Evolutionary conservation across 2,888 invertebrate genomes (phyloP), one percentile per base, ranked within the genome.

Genomic region (Noctuana brunneofusca): DNA sequence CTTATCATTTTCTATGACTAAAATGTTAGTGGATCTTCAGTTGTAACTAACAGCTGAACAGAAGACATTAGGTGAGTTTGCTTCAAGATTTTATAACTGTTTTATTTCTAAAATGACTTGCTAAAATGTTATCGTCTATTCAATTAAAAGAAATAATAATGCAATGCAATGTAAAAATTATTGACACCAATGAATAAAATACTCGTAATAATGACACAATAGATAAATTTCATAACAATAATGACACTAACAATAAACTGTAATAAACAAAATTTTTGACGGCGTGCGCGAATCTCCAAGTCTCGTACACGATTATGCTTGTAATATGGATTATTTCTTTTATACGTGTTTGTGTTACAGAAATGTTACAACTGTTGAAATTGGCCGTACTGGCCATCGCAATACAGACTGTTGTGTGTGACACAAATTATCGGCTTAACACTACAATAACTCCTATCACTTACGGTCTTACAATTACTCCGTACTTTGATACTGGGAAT

Each of bases 381-480:
- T 30, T 86, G 64, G 72, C 76, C 65, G 60, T 77, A 11, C 32
- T 75, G 53, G 74, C 72, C 66, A 64, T 78, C 71, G 77, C 72
- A 71, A 70, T 67, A 72, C 75, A 64, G 18, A 65, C 66, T 48
- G 76, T 70, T 6, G 60, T 64, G 4, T 71, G 79, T 22, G 89
- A 91, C 64, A 75, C 83, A 4, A 86, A 83, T 64, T 87, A 88
- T 58, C 77, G 89, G 53, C 73, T 91, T 1, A 86, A 88, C 60
- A 81, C 83, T 0, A 74, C 81, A 0, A 83, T 95, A 1, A 71
- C 69, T 5, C 95, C 95, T 0, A 77, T 73, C 3, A 77, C 81
- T 1, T 95, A 95, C 68, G 80, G 88, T 0, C 79, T 95, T 1
- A 72, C 80, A 0, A 78, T 95, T 3, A 84, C 80, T 0, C 94